Evolutionary conservation across 2,888 invertebrate genomes (phyloP), one percentile per base, ranked within the genome.

Genomic region (Oligia strigilis): DNA sequence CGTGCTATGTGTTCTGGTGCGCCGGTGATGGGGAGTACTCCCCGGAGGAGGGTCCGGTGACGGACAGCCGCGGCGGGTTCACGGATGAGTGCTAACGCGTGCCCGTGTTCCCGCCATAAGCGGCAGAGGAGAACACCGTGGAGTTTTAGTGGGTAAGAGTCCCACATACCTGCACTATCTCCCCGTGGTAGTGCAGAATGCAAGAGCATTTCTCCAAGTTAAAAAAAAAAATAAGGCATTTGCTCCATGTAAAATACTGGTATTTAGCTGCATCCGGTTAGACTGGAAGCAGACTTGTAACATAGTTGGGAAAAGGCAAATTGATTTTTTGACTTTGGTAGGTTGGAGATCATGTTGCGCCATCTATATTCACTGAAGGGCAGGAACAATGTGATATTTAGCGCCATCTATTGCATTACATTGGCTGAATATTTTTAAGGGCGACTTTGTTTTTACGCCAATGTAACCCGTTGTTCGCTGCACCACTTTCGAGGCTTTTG

Each of bases 291-390:
- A 1, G 23, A 23, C 58, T 1, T 23, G 29, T 2, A 2, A 9
- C 23, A 9, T 58, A 23, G 23, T 58, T 23, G 9, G 58, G 9
- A 23, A 58, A 23, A 58, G 23, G 9, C 23, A 58, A 58, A 58
- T 58, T 58, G 23, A 23, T 58, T 58, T 6, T 23, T 58, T 58
- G 58, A 58, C 9, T 62, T 62, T 29, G 14, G 29, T 1, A 4
- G 19, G 49, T 19, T 11, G 64, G 49, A 60, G 40, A n/a, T 55
- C n/a, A n/a, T 74, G 60, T 70, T 11, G 13, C 55, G 69, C 75
- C 75, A 79, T 73, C 84, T 83, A 49, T 72, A 40, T 29, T 60
- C 60, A 17, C 6, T 13, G 8, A n/a, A 23, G 14, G 14, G 1
- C 17, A 46, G 13, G 60, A 17, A 55, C 11, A 46, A 40, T n/a